Evolutionary conservation across 1,140 invertebrate species (phyloP).

Genomic region (Neuroterus valhalla): DNA sequence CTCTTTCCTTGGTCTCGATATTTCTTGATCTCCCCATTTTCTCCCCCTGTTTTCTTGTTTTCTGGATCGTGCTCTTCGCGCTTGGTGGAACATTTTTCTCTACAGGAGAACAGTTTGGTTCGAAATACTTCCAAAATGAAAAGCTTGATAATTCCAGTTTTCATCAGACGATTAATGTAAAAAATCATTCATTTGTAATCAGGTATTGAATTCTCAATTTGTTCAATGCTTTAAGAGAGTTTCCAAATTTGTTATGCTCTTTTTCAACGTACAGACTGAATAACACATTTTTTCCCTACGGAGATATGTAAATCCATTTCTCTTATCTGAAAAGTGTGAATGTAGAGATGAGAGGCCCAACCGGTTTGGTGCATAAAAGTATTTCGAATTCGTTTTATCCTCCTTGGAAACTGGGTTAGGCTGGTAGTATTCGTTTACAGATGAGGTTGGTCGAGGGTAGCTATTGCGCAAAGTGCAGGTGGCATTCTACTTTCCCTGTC

Average conservation of each 20-base stretch:
- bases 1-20: neutral
- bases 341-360: neutral
- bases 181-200: too few relatives aligned
- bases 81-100: neutral
- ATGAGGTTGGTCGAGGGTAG: conserved; percentile 1
- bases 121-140: too few relatives aligned
- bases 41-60: neutral
- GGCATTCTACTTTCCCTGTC: conserved; percentile 20
- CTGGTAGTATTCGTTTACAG: conserved; percentile 17
- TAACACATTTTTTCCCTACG: neutral
- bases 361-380: neutral
- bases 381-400: conserved; percentile 13
- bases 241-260: too few relatives aligned
- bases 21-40: neutral
- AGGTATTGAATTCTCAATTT: too few relatives aligned
- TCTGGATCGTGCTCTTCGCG: neutral
- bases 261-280: neutral
- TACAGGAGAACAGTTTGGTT: too few relatives aligned
- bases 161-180: too few relatives aligned
- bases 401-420: conserved; percentile 21
- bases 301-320: neutral
- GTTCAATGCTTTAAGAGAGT: too few relatives aligned
- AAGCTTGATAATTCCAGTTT: too few relatives aligned
- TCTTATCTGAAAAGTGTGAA: neutral
- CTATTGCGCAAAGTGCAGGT: conserved; percentile 12